Evolutionary conservation across 2,888 invertebrate genomes (phyloP), one percentile per base, ranked within the genome.

Genomic region (Ectobius pallidus): DNA sequence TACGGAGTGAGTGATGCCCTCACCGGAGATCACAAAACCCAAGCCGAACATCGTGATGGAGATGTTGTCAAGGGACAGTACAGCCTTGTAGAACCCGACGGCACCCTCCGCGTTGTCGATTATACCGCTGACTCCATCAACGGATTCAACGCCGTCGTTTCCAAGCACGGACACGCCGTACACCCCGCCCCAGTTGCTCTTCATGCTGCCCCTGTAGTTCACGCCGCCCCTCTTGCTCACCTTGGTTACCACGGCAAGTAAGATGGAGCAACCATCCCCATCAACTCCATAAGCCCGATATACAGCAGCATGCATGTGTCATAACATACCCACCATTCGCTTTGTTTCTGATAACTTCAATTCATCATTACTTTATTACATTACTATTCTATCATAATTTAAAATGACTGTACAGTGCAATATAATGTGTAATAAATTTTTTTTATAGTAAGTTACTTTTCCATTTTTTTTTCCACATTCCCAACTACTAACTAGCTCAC

Each of bases 1-100:
- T 89, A 89, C 77, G 89, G 89, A 22, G 89, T 89, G 58, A 87
- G 89, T 18, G 89, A 89, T 80, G 89, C 86, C 78, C 87, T 87
- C 79, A 87, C 86, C 3, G 88, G 88, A 16, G 88, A 88, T 78
- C 86, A 86, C 74, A 87, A 87, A 79, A 85, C 85, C 1, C 87
- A 87, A 78, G 86, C 87, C 71, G 88, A 88, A 78, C 84, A 84
- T 72, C 82, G 88, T 65, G 86, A 87, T 73, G 87, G 86, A 3
- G 87, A 87, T 77, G 85, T 85, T 25, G 86, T 86, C 61, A 75
- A 73, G 72, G 77, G 77, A 30, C 74, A 75, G n/a, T 65, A 65
- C 65, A 65, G 65, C 18, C 65, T 65, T 2, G 65, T 46, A 1
- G 65, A 65, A 18, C 73, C 77, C 46, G 77, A 77, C 73, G 77